Evolutionary conservation across 2,113 vertebrate species (phyloP), one percentile per base, ranked within the genome.

Genomic region (Jaculus jaculus): DNA sequence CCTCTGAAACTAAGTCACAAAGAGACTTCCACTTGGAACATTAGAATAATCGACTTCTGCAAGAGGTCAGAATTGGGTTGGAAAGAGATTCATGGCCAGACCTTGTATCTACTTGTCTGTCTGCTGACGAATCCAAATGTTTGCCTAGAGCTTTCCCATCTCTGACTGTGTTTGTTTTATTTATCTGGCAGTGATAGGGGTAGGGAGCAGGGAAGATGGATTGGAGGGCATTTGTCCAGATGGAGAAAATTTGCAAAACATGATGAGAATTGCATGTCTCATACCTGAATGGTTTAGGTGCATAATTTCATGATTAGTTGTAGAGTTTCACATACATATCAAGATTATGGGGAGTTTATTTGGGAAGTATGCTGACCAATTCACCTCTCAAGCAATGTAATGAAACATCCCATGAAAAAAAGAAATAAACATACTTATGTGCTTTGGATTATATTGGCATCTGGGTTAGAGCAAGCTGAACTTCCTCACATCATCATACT

Each of bases 401-500:
- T 1, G n/a, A 32, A 73, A 69, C 34, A 18, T 47, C 5, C 3
- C 15, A 63, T 58, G 58, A 66, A 78, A 34, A 12, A 26, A 34
- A 72, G 68, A 12, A 16, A 28, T 16, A 5, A 1, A 26, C 23
- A 2, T 15, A 26, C 16, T 42, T 20, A 24, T 15, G 17, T 18
- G 8, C 2, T 34, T 9, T 7, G 1, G 28, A 3, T 30, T 21
- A 39, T 30, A 71, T 23, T 3, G 10, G 71, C 1, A 1, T 42
- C 63, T 37, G 39, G n/a, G 4, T 17, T 24, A 24, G 7, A 37
- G 34, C 32, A 4, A 4, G 5, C 15, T 7, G 26, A 4, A 28
- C 24, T 20, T 72, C 51, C 39, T 17, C 23, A 30, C 0, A 2
- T 32, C 18, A 0, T 23, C 26, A 39, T 37, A 26, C 11, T 3